Percentiles rank a stretch among this genome's conserved stretches.
phyloP scores from a whole-genome alignment of 2,797 vertebrate genomes.

The Emys orbicularis region DNA sequence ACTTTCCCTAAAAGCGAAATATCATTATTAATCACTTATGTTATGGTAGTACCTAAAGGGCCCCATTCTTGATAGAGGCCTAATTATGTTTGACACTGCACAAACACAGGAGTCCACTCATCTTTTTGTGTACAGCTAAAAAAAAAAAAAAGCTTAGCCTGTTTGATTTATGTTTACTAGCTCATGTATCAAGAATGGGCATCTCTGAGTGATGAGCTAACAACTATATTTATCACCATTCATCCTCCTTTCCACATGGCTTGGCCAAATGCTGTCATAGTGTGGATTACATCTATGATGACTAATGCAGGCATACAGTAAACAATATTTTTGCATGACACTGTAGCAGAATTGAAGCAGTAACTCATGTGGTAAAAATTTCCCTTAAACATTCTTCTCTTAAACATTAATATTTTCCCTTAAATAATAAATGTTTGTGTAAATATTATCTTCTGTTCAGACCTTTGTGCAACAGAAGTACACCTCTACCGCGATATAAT shows the following conservation, averaged over 20 bases:
- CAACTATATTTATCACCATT: constrained; percentile 56
- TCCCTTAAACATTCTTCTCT: background rate
- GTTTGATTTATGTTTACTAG: constrained; percentile 26
- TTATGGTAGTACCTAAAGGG: background rate
- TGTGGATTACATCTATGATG: constrained; percentile 12
- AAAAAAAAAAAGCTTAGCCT: background rate
- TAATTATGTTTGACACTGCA: background rate
- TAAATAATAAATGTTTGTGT: background rate
- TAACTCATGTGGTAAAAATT: background rate
- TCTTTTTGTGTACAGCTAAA: constrained; percentile 28
- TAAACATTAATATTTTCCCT: background rate
- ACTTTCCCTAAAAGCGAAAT: background rate
- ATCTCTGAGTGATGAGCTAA: constrained; percentile 46
- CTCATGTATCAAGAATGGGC: constrained; percentile 12
- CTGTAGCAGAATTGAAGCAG: background rate
- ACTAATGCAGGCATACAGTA: background rate
- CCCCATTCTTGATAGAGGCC: background rate
- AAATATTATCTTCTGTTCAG: background rate
- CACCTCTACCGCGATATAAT: too few relatives aligned
- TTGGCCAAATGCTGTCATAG: constrained; percentile 44
- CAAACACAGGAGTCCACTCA: background rate
- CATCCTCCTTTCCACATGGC: constrained; percentile 21
- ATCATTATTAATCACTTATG: background rate
- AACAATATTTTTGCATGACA: background rate
- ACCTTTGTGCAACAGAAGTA: background rate